A percentile compares a stretch with the other conserved stretches of the same genome.
These are phyloP conservation scores for Oscheius myriophilus DNA, from an alignment of 2,888 invertebrate genomes.

Conservation along the genomic window DNA sequence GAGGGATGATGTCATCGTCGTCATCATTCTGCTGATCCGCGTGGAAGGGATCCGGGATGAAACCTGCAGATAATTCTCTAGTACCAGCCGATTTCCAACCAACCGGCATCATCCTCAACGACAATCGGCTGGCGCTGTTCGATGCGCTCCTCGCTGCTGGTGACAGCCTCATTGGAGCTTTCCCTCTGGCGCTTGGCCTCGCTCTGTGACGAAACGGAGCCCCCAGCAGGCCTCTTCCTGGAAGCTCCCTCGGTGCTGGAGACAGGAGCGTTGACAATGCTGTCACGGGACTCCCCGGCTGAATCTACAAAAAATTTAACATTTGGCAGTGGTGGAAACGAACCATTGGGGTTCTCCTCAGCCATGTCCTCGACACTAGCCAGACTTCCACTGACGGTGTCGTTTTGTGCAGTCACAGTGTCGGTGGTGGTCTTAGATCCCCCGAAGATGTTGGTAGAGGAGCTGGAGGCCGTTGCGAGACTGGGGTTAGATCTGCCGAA, in stretches of 20 bases:
- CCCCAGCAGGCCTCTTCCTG: conserved; percentile 40
- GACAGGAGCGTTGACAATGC: conserved; percentile 37
- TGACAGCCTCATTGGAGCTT: conserved; percentile 48
- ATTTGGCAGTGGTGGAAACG: not conserved
- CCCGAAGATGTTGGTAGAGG: no score
- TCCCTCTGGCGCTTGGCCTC: conserved; percentile 45
- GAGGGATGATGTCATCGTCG: conserved; percentile 19
- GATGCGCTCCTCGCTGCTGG: conserved; percentile 43
- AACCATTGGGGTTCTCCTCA: conserved; percentile 21
- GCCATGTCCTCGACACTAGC: not conserved
- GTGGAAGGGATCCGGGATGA: conserved; percentile 21
- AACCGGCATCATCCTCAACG: conserved; percentile 5
- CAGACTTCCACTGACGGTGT: no score
- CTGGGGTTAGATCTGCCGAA: conserved; percentile 6
- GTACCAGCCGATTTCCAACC: not conserved
- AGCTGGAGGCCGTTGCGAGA: not conserved
- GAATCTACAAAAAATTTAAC: not conserved
- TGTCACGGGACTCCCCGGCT: conserved; percentile 47
- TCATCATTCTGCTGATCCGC: conserved; percentile 11
- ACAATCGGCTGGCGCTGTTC: not conserved
- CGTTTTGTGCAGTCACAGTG: no score
- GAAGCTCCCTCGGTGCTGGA: conserved; percentile 48
- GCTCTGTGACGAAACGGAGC: conserved; percentile 18
- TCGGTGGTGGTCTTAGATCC: no score
- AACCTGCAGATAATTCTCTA: not conserved